Conservation (phyloP, 37 sponge, comb jelly and placozoan genomes). For the Dysidea cf. avara region DNA sequence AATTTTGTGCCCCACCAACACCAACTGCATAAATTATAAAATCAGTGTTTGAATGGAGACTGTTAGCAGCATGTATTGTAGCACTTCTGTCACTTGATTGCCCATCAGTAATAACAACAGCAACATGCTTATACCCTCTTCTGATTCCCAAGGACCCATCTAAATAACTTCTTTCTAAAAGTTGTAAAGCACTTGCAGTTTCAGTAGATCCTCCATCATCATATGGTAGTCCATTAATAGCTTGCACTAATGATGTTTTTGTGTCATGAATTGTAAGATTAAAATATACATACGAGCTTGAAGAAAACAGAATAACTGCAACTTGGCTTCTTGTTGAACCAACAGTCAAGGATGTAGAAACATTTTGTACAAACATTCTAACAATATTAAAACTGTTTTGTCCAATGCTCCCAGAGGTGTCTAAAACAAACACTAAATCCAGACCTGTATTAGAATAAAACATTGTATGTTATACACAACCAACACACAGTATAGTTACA, state of each 20-base stretch:
- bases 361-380: conserved; percentile 17
- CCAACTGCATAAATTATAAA: conserved; percentile 51
- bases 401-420: too few species aligned
- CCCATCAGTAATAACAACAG: conserved; percentile 61
- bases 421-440: too few species aligned
- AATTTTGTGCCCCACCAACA: conserved; percentile 10
- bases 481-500: too few species aligned
- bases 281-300: too few species aligned
- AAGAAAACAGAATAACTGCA: conserved; percentile 22
- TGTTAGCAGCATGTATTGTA: conserved; percentile 36
- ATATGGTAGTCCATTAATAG: conserved; percentile 6
- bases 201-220: conserved; percentile 35
- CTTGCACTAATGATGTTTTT: too few species aligned
- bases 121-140: too few species aligned
- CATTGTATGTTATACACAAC: too few species aligned
- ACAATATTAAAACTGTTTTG: too few species aligned
- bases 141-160: too few species aligned
- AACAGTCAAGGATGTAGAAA: conserved; percentile 24
- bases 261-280: too few species aligned
- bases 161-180: conserved; percentile 6
- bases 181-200: conserved; percentile 42
- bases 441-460: too few species aligned
- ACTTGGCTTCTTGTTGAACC: conserved; percentile 26
- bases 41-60: conserved; percentile 11
- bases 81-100: conserved; percentile 21